These are phyloP conservation scores for Pantherophis alleghaniensis DNA, from an alignment of 2,797 vertebrate genomes.

Conservation along the genomic window DNA sequence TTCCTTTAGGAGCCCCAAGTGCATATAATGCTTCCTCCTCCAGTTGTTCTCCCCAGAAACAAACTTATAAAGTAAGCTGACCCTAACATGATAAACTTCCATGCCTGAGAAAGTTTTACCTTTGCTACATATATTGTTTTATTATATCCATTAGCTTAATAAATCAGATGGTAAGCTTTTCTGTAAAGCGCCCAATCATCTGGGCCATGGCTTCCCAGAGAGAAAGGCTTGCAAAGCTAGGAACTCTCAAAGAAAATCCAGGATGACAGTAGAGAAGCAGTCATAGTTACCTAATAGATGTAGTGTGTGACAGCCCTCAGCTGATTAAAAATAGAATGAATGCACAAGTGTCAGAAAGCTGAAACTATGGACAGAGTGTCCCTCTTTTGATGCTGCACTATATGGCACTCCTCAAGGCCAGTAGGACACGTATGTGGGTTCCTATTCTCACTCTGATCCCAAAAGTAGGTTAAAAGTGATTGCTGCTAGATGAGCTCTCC, in stretches of 20 bases:
- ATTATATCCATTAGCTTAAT: neutral
- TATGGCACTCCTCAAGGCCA: neutral
- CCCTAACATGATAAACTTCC: neutral
- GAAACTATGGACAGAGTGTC: neutral
- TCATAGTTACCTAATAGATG: neutral
- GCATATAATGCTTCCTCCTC: neutral
- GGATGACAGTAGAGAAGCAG: neutral
- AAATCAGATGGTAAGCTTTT: neutral
- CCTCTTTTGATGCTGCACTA: neutral
- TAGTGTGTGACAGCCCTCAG: neutral
- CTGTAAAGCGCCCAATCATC: neutral
- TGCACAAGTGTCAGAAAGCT: neutral
- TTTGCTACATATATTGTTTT: neutral
- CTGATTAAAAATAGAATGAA: neutral
- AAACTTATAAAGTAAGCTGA: neutral
- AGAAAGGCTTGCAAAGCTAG: neutral
- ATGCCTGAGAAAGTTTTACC: neutral
- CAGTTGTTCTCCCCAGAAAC: neutral
- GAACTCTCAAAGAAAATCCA: neutral
- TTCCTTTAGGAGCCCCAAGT: neutral
- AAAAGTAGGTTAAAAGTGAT: slow-evolving; percentile 5
- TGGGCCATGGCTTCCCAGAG: neutral
- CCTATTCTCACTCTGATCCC: neutral
- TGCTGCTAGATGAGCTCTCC: slow-evolving; percentile 12
- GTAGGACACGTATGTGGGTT: neutral